phyloP scores from a whole-genome alignment of 2,797 vertebrate species.

The Anolis apletophallus region DNA sequence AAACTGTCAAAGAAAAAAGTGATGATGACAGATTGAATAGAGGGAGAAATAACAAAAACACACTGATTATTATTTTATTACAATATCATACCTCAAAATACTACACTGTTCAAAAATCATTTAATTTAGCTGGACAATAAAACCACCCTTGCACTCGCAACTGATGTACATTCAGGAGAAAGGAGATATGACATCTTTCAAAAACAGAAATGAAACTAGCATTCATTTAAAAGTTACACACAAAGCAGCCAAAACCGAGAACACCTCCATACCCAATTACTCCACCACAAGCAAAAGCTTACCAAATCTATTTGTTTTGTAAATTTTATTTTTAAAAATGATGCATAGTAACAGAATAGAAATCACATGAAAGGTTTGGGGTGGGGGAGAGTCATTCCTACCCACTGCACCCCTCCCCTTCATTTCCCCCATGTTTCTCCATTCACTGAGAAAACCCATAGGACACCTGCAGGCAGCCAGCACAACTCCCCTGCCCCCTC shows the following conservation, averaged over 20 bases:
- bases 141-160: neutral
- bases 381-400: neutral
- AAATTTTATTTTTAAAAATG: neutral
- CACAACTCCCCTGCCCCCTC: neutral
- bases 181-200: neutral
- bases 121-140: fast-evolving
- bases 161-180: neutral
- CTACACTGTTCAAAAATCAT: fast-evolving
- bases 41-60: neutral
- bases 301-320: fast-evolving
- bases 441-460: neutral
- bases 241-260: neutral
- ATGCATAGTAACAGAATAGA: neutral
- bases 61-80: neutral
- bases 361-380: neutral
- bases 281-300: neutral
- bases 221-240: fast-evolving
- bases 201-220: fast-evolving
- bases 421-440: neutral
- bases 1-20: neutral
- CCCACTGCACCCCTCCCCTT: neutral
- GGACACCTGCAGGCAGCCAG: neutral
- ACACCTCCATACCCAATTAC: neutral
- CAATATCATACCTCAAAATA: fast-evolving
- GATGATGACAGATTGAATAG: neutral